Percentiles rank a stretch among this genome's conserved stretches.
Conservation (phyloP, 2,888 invertebrate genomes). For the Yponomeuta evonymella region DNA sequence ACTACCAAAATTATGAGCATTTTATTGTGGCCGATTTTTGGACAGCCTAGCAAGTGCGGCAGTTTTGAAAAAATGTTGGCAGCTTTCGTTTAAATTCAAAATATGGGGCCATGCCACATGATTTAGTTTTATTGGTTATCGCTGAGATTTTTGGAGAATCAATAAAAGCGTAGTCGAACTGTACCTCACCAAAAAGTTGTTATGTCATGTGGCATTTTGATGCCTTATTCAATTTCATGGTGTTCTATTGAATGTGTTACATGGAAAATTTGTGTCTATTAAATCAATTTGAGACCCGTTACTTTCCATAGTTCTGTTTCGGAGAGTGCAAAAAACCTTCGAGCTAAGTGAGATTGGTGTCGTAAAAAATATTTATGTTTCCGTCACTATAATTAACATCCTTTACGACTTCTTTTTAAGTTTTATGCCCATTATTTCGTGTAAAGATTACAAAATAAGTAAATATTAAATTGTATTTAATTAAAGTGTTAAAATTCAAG, state of each 20-base stretch:
- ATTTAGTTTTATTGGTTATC: not conserved
- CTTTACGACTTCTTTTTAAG: not conserved
- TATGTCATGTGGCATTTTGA: not conserved
- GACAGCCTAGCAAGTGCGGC: not conserved
- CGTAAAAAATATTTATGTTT: not conserved
- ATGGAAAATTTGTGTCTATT: not conserved
- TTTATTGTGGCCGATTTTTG: conserved; percentile 36
- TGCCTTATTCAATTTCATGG: not conserved
- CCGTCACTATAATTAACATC: not conserved
- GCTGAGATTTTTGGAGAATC: not conserved
- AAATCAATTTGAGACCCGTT: no score
- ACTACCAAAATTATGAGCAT: conserved; percentile 46
- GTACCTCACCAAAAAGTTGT: not conserved
- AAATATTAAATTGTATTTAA: conserved; percentile 25
- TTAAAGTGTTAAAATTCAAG: conserved; percentile 31
- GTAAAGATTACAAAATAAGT: conserved; percentile 12
- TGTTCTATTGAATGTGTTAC: not conserved
- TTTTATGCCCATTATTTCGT: conserved; percentile 5
- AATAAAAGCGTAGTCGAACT: no score
- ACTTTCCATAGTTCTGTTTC: no score
- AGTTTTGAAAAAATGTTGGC: not conserved
- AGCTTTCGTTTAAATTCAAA: not conserved
- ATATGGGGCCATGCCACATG: not conserved
- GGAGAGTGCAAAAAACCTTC: not conserved
- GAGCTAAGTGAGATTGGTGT: not conserved